These are phyloP conservation scores for Atherix ibis DNA, from an alignment of 2,888 invertebrate species.

Conservation along the genomic window DNA sequence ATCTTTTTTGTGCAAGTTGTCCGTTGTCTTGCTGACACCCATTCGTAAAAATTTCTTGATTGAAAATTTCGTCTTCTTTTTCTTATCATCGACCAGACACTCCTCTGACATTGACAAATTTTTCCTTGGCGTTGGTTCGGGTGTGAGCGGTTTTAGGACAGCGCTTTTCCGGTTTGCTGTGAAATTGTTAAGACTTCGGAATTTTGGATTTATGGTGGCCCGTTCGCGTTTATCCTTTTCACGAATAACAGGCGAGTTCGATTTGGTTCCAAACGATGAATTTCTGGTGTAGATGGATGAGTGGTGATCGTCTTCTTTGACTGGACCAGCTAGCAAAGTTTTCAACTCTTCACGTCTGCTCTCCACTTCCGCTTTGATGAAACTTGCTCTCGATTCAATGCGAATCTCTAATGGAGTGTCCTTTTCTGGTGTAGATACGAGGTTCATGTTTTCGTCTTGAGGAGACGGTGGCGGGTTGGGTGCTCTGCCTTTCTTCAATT, in stretches of 20 bases:
- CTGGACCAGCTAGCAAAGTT: constrained; percentile 9
- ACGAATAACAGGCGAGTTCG: constrained; percentile 51
- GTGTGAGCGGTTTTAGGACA: constrained; percentile 29
- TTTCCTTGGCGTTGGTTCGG: constrained; percentile 53
- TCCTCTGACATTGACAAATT: constrained; percentile 62
- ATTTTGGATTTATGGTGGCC: constrained; percentile 46
- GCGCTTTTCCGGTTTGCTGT: constrained; percentile 24
- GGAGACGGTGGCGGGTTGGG: constrained; percentile 48
- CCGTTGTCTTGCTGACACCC: constrained; percentile 53
- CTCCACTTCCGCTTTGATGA: neutral
- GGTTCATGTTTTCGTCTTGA: constrained; percentile 17
- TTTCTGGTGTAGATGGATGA: constrained; percentile 45
- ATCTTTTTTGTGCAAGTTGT: constrained; percentile 28
- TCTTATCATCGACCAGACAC: constrained; percentile 41
- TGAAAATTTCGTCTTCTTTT: constrained; percentile 64
- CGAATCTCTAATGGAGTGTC: constrained; percentile 16
- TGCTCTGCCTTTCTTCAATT: constrained; percentile 57
- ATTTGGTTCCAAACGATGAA: constrained; percentile 37
- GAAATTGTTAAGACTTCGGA: constrained; percentile 36
- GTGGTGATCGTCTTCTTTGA: constrained; percentile 26
- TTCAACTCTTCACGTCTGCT: constrained; percentile 13
- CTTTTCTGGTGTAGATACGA: constrained; percentile 27
- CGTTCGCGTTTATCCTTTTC: constrained; percentile 63
- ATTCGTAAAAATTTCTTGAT: constrained; percentile 69
- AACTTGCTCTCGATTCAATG: neutral